Conservation (phyloP, 64 coral and sea anemone genomes). For the Montipora capricornis region DNA sequence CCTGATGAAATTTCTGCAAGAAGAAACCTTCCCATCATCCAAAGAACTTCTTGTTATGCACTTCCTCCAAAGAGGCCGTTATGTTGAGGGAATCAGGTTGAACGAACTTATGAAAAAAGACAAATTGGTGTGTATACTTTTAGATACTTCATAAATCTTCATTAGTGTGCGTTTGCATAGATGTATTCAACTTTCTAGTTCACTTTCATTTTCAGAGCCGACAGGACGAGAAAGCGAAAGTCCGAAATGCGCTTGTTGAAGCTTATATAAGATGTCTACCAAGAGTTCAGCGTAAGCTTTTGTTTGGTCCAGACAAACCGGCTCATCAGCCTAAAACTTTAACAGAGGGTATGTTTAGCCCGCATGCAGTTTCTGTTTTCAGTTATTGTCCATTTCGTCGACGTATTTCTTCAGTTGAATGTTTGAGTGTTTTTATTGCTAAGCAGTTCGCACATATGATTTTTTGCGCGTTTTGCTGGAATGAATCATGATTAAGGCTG, state of each 20-base stretch:
- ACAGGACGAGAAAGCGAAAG: conserved; percentile 81
- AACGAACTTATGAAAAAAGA: conserved; percentile 85
- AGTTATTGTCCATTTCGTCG: not conserved
- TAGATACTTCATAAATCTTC: not conserved
- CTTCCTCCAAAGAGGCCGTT: conserved; percentile 85
- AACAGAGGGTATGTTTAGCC: conserved; percentile 47
- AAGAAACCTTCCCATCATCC: conserved; percentile 69
- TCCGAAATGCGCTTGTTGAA: conserved; percentile 92
- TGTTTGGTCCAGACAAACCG: conserved; percentile 74
- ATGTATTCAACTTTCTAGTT: not conserved
- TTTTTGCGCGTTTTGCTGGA: no score
- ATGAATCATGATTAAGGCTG: not conserved
- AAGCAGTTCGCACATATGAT: not conserved
- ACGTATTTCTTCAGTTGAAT: not conserved
- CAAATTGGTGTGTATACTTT: conserved; percentile 51
- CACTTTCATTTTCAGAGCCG: not conserved
- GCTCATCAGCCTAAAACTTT: conserved; percentile 33
- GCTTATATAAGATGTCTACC: conserved; percentile 88
- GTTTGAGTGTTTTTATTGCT: not conserved
- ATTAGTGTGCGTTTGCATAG: not conserved
- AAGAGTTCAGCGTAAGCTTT: conserved; percentile 80
- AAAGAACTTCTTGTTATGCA: conserved; percentile 94
- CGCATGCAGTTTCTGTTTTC: not conserved
- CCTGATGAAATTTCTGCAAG: conserved; percentile 76
- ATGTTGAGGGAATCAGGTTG: conserved; percentile 88